phyloP scores from a whole-genome alignment of 1,140 invertebrate genomes.

The Drosophila mauritiana region DNA sequence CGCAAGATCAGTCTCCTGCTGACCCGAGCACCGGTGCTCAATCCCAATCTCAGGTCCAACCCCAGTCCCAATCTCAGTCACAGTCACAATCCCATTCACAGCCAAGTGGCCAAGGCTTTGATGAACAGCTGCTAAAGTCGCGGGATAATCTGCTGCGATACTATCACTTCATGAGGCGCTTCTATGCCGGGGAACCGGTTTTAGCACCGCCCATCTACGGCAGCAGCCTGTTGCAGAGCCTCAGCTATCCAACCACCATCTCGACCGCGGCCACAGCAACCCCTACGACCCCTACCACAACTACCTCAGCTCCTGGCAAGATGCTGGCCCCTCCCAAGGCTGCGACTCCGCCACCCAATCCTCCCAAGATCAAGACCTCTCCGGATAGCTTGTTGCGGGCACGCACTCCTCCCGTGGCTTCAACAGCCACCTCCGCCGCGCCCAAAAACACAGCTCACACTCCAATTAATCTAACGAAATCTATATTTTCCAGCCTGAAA shows the following conservation, averaged over 20 bases:
- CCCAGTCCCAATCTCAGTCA: constrained; percentile 5
- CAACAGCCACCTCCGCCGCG: constrained; percentile 37
- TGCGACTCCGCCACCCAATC: constrained; percentile 27
- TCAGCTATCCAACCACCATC: constrained; percentile 64
- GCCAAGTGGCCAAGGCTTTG: constrained; percentile 38
- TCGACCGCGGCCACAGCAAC: constrained; percentile 12
- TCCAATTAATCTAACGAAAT: constrained; percentile 73
- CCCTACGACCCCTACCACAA: constrained; percentile 7
- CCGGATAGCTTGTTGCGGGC: constrained; percentile 51
- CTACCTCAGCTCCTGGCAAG: constrained; percentile 9
- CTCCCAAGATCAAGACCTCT: constrained; percentile 46
- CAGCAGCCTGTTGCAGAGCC: constrained; percentile 72
- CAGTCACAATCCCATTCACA: constrained; percentile 6
- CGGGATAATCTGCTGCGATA: constrained; percentile 77
- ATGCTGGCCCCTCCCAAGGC: constrained; percentile 41
- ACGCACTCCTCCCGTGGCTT: constrained; percentile 41
- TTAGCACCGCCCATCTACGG: constrained; percentile 74
- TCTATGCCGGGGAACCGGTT: constrained; percentile 78
- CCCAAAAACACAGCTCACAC: constrained; percentile 31
- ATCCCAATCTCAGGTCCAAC: constrained; percentile 1
- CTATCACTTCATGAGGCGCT: constrained; percentile 80
- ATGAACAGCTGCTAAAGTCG: constrained; percentile 72
- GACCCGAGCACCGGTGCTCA: constrained; percentile 1
- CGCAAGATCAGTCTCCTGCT: constrained; percentile 18
- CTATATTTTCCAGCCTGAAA: constrained; percentile 70